Base-by-base conservation (phyloP, 2,888 invertebrate species). In the Acanthosepion esculentum region DNA sequence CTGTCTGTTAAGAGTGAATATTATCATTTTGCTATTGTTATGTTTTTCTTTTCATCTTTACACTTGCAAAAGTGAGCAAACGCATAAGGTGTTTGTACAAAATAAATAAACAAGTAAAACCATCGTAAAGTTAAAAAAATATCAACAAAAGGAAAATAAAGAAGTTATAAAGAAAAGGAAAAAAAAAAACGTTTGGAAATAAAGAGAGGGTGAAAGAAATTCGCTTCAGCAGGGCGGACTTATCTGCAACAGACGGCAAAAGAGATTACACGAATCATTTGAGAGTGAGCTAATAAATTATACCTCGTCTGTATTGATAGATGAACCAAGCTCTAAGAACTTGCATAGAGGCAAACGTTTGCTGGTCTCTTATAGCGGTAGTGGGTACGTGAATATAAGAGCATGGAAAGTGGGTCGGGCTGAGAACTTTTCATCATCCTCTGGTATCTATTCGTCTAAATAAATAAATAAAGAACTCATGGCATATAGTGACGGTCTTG, bases 201-300 rank as follows among this genome's bases (percentile, higher is more conserved):
- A 29, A 23, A n/a, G n/a, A n/a, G n/a, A 12, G n/a, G 12, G n/a
- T 33, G 18, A 5, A n/a, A 15, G 78, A 5, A 10, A 7, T 78
- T 78, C 64, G 29, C 78, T 10, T 29, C 29, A 12, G 78, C n/a
- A n/a, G 33, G 78, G 78, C 78, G 78, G 33, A 78, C 78, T 78
- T 78, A 78, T 78, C 78, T n/a, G 78, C 12, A 78, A 78, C 78
- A 78, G n/a, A 78, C 78, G 78, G 78, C 78, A 78, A 78, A 78
- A 78, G 78, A 78, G 78, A 78, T 78, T 78, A 78, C n/a, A 78
- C n/a, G 78, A 78, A 78, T 78, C 78, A 78, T 78, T 78, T 78
- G 78, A n/a, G 33, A 78, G 78, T n/a, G 78, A 78, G 18, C 78
- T 33, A 78, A 78, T 78, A 78, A 78, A 78, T 78, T 78, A 78